Evolutionary conservation across 2,888 invertebrate species (phyloP).

Genomic region (Cephus pulcher): DNA sequence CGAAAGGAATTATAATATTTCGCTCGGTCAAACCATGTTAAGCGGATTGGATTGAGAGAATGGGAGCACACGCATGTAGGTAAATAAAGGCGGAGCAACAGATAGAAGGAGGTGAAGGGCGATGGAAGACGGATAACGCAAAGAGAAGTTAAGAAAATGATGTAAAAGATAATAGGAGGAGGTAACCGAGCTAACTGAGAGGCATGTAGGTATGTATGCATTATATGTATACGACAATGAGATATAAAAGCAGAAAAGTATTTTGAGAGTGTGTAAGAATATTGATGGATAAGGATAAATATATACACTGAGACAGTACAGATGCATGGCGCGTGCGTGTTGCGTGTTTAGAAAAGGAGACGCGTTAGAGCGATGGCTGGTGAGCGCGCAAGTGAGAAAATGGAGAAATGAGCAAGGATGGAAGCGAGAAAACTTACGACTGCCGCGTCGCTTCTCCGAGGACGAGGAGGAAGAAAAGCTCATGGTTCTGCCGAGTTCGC

Average conservation of each 20-base stretch:
- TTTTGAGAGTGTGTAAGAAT: constrained; percentile 11
- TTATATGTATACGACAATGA: constrained; percentile 6
- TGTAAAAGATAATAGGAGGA: background rate
- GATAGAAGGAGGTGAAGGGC: background rate
- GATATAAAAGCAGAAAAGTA: constrained; percentile 12
- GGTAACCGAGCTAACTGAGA: constrained; percentile 23
- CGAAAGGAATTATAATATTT: background rate
- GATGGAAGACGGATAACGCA: constrained; percentile 7
- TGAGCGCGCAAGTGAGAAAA: constrained; percentile 2
- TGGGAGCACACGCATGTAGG: constrained; percentile 11
- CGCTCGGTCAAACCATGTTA: constrained; percentile 15
- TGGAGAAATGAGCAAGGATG: constrained; percentile 18
- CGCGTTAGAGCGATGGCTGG: constrained; percentile 46
- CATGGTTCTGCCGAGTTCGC: constrained; percentile 85
- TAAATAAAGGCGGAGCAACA: constrained; percentile 14
- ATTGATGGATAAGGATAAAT: constrained; percentile 20
- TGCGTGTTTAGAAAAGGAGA: constrained; percentile 29
- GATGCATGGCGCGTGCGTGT: constrained; percentile 10
- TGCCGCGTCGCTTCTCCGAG: constrained; percentile 70
- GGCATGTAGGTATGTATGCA: constrained; percentile 19
- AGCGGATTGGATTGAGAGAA: constrained; percentile 2
- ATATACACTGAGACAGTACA: constrained; percentile 16
- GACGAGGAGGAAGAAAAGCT: constrained; percentile 71
- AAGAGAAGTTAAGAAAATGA: constrained; percentile 18
- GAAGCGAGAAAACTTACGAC: constrained; percentile 72